Conservation (phyloP, 2,113 vertebrate genomes). For the Narcine bancroftii region DNA sequence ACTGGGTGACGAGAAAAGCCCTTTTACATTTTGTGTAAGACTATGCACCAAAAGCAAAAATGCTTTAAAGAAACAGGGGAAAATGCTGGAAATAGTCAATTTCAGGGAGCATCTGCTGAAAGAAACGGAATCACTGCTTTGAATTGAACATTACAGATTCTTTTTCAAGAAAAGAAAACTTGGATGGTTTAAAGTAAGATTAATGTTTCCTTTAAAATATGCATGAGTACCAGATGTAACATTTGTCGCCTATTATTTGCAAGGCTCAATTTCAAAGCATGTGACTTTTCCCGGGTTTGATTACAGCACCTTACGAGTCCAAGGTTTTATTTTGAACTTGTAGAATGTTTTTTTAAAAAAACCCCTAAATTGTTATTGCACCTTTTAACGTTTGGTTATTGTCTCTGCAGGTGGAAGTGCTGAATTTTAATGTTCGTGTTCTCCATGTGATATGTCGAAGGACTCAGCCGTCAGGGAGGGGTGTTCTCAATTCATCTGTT, state of each 20-base stretch:
- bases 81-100: no score
- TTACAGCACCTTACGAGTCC: not conserved
- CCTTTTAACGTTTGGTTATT: no score
- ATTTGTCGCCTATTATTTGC: not conserved
- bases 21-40: no score
- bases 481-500: constrained; percentile 1
- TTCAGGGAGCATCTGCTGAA: no score
- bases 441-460: not conserved
- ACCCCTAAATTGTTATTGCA: no score
- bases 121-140: no score
- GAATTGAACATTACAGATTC: no score
- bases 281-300: not conserved
- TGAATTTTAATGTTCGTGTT: not conserved
- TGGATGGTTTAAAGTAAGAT: not conserved
- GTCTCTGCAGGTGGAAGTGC: not conserved
- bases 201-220: not conserved
- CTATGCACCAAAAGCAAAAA: no score
- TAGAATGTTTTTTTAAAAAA: no score
- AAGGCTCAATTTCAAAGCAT: not conserved
- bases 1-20: no score
- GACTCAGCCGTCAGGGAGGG: not conserved
- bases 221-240: not conserved
- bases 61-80: no score
- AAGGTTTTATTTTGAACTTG: not conserved
- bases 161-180: no score